Evolutionary conservation across 2,797 vertebrate genomes (phyloP).

Genomic region (Pantherophis vulpinus): DNA sequence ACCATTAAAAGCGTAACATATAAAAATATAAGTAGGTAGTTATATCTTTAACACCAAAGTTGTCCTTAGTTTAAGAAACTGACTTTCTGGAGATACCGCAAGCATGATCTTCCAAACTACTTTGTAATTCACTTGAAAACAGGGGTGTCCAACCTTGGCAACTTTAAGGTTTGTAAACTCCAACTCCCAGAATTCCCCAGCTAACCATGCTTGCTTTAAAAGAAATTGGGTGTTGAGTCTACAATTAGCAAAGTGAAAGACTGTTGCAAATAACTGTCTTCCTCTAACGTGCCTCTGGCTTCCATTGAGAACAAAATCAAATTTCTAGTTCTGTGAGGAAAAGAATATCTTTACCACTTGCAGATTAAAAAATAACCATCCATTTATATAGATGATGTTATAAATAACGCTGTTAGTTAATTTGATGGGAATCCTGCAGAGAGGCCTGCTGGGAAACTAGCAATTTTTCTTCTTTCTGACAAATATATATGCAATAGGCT

Average conservation of each 20-base stretch:
- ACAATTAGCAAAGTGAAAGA: background rate
- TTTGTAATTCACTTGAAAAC: background rate
- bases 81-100: background rate
- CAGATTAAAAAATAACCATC: background rate
- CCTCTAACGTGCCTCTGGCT: background rate
- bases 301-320: background rate
- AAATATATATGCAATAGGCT: background rate
- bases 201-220: background rate
- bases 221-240: background rate
- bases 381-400: background rate
- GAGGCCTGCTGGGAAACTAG: background rate
- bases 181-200: background rate
- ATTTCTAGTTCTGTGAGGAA: background rate
- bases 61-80: background rate
- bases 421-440: background rate
- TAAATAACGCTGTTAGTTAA: background rate
- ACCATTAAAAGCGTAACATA: background rate
- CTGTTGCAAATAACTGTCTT: background rate
- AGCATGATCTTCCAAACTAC: background rate
- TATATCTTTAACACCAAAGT: background rate
- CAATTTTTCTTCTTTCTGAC: background rate
- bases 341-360: background rate
- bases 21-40: background rate
- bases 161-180: background rate
- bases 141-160: too few relatives aligned